These are phyloP conservation scores for Zoanthus sansibaricus DNA, from an alignment of 92 coral and sea anemone genomes.

Conservation along the genomic window DNA sequence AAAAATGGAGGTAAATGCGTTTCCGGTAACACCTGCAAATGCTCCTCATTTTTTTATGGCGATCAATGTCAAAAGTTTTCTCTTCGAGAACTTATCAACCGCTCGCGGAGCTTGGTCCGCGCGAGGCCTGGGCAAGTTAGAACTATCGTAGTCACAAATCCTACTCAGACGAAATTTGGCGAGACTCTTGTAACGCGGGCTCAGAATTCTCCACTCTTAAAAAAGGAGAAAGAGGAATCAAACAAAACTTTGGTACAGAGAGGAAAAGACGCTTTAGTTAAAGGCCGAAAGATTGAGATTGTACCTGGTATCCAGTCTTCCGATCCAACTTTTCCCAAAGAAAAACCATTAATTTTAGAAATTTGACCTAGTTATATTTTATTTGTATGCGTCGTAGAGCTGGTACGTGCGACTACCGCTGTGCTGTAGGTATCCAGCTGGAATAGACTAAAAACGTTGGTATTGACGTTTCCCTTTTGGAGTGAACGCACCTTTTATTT, in stretches of 20 bases:
- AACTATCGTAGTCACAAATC: slow-evolving; percentile 21
- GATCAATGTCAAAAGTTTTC: slow-evolving; percentile 76
- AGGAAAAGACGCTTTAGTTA: neutral
- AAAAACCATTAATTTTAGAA: slow-evolving; percentile 27
- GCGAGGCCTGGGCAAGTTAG: slow-evolving; percentile 33
- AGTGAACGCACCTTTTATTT: too few relatives aligned
- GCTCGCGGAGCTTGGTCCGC: slow-evolving; percentile 32
- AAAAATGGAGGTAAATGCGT: slow-evolving; percentile 84
- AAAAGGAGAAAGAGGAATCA: neutral
- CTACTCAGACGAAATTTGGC: slow-evolving; percentile 3
- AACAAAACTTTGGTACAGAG: neutral
- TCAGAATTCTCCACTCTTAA: slow-evolving; percentile 10
- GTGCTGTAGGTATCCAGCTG: too few relatives aligned
- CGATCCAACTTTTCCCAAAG: neutral
- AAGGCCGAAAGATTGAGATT: slow-evolving; percentile 30
- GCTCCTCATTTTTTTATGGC: slow-evolving; percentile 79
- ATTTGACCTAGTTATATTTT: neutral
- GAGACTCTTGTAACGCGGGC: slow-evolving; percentile 29
- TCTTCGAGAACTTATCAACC: slow-evolving; percentile 61
- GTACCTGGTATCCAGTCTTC: neutral
- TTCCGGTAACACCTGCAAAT: slow-evolving; percentile 65
- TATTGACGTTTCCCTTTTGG: too few relatives aligned
- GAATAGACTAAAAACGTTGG: too few relatives aligned
- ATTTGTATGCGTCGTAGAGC: neutral
- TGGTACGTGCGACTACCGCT: too few relatives aligned